Evolutionary conservation across 2,888 invertebrate genomes (phyloP).

Genomic region (Psylliodes chrysocephalus): DNA sequence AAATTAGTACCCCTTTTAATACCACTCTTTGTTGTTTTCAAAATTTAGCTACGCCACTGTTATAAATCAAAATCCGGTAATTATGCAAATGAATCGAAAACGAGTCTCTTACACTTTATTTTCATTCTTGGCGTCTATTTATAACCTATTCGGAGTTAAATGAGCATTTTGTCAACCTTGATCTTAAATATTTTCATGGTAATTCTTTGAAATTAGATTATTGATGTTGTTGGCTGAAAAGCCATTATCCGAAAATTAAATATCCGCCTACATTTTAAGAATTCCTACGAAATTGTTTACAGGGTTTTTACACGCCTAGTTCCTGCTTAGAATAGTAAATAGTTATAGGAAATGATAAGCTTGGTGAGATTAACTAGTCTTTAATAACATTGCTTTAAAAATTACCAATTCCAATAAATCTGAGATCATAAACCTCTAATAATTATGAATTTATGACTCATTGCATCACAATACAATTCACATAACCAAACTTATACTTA

Average conservation of each 20-base stretch:
- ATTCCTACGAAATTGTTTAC: not conserved
- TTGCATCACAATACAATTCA: too few species aligned
- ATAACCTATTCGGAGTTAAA: not conserved
- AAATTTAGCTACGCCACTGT: not conserved
- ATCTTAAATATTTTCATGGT: not conserved
- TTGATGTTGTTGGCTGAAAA: not conserved
- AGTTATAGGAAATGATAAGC: too few species aligned
- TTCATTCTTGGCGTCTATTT: not conserved
- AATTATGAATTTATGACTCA: too few species aligned
- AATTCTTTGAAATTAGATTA: not conserved
- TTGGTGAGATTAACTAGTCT: too few species aligned
- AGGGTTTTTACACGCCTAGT: not conserved
- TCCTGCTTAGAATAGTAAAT: not conserved
- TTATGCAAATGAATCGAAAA: slow-evolving; percentile 9
- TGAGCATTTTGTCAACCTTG: not conserved
- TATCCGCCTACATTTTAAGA: not conserved
- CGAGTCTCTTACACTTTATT: not conserved
- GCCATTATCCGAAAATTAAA: not conserved
- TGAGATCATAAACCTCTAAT: too few species aligned
- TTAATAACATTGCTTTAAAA: too few species aligned
- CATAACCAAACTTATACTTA: too few species aligned
- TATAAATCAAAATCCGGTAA: slow-evolving; percentile 2
- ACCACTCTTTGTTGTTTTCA: too few species aligned
- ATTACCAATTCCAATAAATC: too few species aligned
- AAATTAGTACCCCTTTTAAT: too few species aligned